Evolutionary conservation across 1,140 invertebrate genomes (phyloP), one percentile per base, ranked within the genome.

Genomic region (Agrilus planipennis): DNA sequence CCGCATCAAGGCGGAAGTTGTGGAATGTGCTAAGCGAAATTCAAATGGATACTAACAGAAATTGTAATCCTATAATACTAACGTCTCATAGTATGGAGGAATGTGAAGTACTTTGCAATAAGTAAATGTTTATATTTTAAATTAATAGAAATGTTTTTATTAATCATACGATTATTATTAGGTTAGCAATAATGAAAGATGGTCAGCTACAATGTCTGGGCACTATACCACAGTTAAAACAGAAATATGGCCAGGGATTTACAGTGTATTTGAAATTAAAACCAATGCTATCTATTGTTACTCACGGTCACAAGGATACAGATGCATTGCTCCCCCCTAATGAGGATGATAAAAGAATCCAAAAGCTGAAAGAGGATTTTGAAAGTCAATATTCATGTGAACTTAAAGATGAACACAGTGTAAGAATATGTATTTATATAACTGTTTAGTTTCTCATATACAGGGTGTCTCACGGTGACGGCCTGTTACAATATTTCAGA

Each of bases 41-140:
- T 9, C 64, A 74, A 46, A 51, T 60, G 17, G 44, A 52, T 31
- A 67, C 68, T 21, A 18, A 36, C 11, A 7, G 2, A 4, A 22
- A 21, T 21, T 63, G 70, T 39, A 19, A 34, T 11, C 66, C 71
- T 12, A 68, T 76, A 50, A 65, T 77, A 40, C 51, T 77, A 9
- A 76, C 73, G 5, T 76, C 73, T 6, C 74, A 76, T 43, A 76
- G 84, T 49, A 89, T 92, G 86, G 86, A 89, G 61, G 89, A 93
- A 68, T 86, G 81, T 63, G 84, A 88, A 59, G 73, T 76, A 7
- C 64, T 88, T 2, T 89, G 84, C 50, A 69, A 73, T 28, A 67
- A 52, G 54, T 60, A 52, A 45, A 43, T n/a, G n/a, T n/a, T n/a
- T n/a, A n/a, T n/a, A n/a, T n/a, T n/a, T 50, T 11, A 14, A n/a